Evolutionary conservation across 2,888 invertebrate genomes (phyloP).

Genomic region (Catocala fraxini): DNA sequence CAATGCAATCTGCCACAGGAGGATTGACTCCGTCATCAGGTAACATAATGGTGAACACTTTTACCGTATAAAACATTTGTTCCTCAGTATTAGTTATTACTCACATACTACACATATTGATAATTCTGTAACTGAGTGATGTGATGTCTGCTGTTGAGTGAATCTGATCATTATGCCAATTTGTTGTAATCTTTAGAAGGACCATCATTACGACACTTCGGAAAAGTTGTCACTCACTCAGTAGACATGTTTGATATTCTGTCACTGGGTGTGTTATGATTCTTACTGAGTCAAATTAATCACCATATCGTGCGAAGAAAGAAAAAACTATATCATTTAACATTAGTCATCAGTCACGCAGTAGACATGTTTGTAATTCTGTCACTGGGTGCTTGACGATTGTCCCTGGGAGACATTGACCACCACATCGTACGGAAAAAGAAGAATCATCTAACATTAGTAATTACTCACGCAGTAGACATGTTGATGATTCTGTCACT

Average conservation of each 20-base stretch:
- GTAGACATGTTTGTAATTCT: constrained; percentile 42
- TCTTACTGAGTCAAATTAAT: constrained; percentile 1
- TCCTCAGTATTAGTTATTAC: constrained; percentile 6
- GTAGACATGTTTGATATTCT: constrained; percentile 12
- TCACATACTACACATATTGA: constrained; percentile 32
- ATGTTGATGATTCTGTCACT: constrained; percentile 18
- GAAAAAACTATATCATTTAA: no score
- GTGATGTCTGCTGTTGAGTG: constrained; percentile 14
- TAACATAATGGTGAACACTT: no score
- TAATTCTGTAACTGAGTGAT: constrained; percentile 37
- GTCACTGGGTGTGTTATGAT: constrained; percentile 9
- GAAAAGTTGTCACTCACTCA: constrained; percentile 10
- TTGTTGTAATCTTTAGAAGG: no score
- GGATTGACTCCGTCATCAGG: no score
- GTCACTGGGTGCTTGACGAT: no score
- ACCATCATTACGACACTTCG: not conserved
- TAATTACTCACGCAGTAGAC: constrained; percentile 28
- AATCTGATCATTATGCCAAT: not conserved
- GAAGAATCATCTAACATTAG: no score
- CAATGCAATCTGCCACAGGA: no score
- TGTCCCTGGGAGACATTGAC: no score
- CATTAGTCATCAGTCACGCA: constrained; percentile 9
- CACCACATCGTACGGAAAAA: no score
- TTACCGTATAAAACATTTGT: no score
- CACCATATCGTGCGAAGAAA: not conserved